Evolutionary conservation across 2,888 invertebrate species (phyloP), one percentile per base, ranked within the genome.

Genomic region (Pristionchus fissidentatus): DNA sequence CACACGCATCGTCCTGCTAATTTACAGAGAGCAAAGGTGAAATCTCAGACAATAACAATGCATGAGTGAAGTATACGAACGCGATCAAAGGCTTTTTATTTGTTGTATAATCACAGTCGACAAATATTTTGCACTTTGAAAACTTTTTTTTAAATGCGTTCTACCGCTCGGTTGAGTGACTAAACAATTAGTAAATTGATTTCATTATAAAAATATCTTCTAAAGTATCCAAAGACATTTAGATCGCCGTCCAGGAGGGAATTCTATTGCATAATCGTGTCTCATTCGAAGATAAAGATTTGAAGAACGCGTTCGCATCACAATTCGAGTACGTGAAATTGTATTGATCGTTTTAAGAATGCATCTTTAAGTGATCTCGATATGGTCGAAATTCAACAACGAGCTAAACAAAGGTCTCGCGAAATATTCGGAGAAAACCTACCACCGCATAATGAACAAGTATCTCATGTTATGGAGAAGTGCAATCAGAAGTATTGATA

Each of bases 181-280:
- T 60, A 60, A 13, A 10, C 8, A 29, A 60, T 1, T 60, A n/a
- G n/a, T n/a, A n/a, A n/a, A n/a, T n/a, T n/a, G n/a, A n/a, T n/a
- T n/a, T n/a, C n/a, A n/a, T n/a, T n/a, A n/a, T n/a, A n/a, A n/a
- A n/a, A n/a, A n/a, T n/a, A n/a, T n/a, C n/a, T n/a, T n/a, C n/a
- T n/a, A n/a, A n/a, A n/a, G n/a, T n/a, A n/a, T n/a, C n/a, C n/a
- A n/a, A n/a, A n/a, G n/a, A n/a, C n/a, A n/a, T 41, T 5, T 10
- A 70, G 70, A 26, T 70, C 26, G n/a, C n/a, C 10, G 13, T 5
- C 1, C 41, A 70, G 10, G 41, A 70, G 43, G 70, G 10, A 26
- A n/a, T 26, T 10, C 43, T 70, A 41, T 41, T 70, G 43, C 70
- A 70, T 43, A 70, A 70, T 70, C 70, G 70, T 5, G 70, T 70